Conservation (phyloP, 1,140 invertebrate genomes). For the Papilio glaucus region DNA sequence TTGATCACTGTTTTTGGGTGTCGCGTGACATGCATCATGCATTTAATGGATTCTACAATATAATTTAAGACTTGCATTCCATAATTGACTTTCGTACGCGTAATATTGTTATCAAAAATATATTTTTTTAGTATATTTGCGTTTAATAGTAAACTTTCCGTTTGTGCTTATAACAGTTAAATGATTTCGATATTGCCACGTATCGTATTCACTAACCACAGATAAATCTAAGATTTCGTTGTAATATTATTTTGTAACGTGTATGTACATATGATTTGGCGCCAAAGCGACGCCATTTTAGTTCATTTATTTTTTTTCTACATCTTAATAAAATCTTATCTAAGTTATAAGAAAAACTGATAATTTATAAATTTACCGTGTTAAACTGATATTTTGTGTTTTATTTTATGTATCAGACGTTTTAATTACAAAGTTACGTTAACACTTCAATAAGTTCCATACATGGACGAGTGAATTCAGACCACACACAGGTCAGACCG, state of each 20-base stretch:
- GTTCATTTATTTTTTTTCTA: background rate
- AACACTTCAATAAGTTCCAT: slow-evolving; percentile 38
- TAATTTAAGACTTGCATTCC: background rate
- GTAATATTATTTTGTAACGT: background rate
- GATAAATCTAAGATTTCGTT: no score
- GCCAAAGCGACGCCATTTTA: slow-evolving; percentile 9
- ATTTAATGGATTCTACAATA: background rate
- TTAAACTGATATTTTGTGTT: background rate
- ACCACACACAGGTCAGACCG: slow-evolving; percentile 52
- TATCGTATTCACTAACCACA: no score
- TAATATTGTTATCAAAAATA: no score
- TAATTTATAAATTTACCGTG: slow-evolving; percentile 10
- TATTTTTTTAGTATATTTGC: no score
- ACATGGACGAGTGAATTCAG: slow-evolving; percentile 46
- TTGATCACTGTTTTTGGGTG: slow-evolving; percentile 29
- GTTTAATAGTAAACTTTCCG: no score
- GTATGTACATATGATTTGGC: background rate
- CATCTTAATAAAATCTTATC: background rate
- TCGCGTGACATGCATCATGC: slow-evolving; percentile 22
- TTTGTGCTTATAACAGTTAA: no score
- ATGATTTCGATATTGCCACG: no score
- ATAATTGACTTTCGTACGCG: no score
- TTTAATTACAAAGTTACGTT: slow-evolving; percentile 30
- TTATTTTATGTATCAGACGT: background rate
- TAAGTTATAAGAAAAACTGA: no score